Evolutionary conservation across 92 coral and sea anemone species (phyloP).

Genomic region (Actinostola sp.): DNA sequence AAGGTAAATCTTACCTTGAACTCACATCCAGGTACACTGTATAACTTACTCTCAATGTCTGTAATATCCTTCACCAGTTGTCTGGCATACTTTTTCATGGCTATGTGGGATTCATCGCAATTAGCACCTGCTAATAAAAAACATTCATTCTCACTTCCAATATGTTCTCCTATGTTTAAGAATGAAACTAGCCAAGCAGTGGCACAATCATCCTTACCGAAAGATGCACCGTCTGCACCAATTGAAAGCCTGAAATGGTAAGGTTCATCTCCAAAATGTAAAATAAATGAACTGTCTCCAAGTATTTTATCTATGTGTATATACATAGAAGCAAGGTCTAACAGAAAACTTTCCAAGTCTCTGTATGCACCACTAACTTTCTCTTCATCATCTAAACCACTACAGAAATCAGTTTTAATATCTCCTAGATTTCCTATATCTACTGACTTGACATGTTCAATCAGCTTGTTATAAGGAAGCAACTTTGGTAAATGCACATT

Average conservation of each 20-base stretch:
- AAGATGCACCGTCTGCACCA: conserved; percentile 51
- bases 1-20: conserved; percentile 26
- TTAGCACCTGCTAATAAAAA: conserved; percentile 69
- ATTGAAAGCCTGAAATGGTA: conserved; percentile 57
- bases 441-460: conserved; percentile 57
- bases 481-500: not conserved
- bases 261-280: conserved; percentile 56
- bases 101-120: conserved; percentile 49
- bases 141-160: conserved; percentile 49
- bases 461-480: conserved; percentile 70
- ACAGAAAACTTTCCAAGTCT: not conserved
- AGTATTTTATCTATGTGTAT: not conserved
- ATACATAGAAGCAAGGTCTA: not conserved
- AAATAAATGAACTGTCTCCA: conserved; percentile 24
- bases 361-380: not conserved
- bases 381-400: conserved; percentile 1
- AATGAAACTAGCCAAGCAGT: conserved; percentile 57
- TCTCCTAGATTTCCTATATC: conserved; percentile 60
- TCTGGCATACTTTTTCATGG: conserved; percentile 43
- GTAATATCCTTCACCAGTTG: conserved; percentile 47
- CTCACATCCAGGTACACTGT: conserved; percentile 3
- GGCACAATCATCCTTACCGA: conserved; percentile 58
- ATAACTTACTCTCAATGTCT: conserved; percentile 28
- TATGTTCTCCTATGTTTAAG: conserved; percentile 44
- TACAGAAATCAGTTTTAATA: conserved; percentile 51